Evolutionary conservation across 2,797 vertebrate genomes (phyloP), one percentile per base, ranked within the genome.

Genomic region (Sebastes minor): DNA sequence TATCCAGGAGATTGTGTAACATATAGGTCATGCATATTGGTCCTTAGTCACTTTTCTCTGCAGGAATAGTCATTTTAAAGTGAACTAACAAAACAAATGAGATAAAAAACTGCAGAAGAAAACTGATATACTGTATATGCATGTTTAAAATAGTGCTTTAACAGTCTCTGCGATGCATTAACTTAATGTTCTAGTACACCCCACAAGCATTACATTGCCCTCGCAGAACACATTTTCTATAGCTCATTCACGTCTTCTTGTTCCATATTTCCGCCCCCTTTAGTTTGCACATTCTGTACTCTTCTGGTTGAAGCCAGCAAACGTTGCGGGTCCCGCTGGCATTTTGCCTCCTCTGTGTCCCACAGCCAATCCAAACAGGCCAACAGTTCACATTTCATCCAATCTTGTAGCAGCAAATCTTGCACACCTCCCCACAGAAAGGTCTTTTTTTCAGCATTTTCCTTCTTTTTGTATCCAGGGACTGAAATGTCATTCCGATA

Each of bases 381-480:
- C 90, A 92, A 30, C 86, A 22, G 72, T 82, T 83, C 81, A 79
- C 33, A 35, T 88, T 82, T 84, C 62, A 80, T 77, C 95, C 95
- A 95, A 92, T 94, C 88, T 78, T 22, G 53, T 71, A 68, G 84
- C 82, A 63, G 77, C 84, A 82, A 73, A 76, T 64, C 53, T 70
- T 66, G 28, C 71, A 92, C 91, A 60, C 93, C 94, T 94, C 89
- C 86, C 63, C 23, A 57, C 38, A 78, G 16, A 63, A 23, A 14
- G 1, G 12, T 35, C 12, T 46, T 28, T 52, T 63, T 16, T 27
- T 57, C 56, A 23, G 6, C 3, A 42, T 86, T 61, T 73, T 74
- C 1, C 23, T 55, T 60, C 46, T 55, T 77, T 62, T 69, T 66
- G 5, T 28, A 4, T 57, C 18, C 35, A 38, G 9, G 4, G 25